phyloP scores from a whole-genome alignment of 2,797 vertebrate species.

The Acropternis orthonyx region DNA sequence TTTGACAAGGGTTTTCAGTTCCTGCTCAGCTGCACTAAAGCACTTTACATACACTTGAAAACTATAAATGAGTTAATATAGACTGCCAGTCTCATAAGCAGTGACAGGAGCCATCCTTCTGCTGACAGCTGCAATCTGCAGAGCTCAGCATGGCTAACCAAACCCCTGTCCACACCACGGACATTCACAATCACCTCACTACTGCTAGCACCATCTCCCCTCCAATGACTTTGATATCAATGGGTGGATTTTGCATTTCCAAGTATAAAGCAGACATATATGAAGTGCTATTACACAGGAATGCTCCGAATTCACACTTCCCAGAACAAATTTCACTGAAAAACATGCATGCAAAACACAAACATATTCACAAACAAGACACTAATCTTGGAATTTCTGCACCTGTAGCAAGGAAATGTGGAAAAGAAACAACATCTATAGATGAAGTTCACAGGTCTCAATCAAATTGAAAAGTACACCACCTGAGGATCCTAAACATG shows the following conservation, averaged over 20 bases:
- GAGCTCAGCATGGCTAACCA: background rate
- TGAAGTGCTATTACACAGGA: background rate
- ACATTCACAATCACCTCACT: background rate
- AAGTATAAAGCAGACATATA: background rate
- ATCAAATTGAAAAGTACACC: background rate
- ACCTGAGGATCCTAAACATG: background rate
- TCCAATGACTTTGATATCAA: background rate
- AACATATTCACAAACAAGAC: background rate
- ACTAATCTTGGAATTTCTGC: background rate
- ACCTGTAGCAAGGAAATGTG: background rate
- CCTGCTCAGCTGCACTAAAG: constrained; percentile 10
- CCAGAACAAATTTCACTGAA: background rate
- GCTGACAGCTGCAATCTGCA: background rate
- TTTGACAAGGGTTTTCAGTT: constrained; percentile 1
- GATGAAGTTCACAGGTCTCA: background rate
- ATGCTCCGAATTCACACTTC: background rate
- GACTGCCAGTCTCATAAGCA: background rate
- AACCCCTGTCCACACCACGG: background rate
- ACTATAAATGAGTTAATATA: background rate
- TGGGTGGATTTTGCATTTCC: background rate
- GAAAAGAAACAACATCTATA: background rate
- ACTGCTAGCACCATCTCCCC: background rate
- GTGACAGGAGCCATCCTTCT: background rate
- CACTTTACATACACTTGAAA: constrained; percentile 3
- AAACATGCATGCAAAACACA: background rate